These are phyloP conservation scores for Catharus ustulatus DNA, from an alignment of 2,797 vertebrate genomes.

Conservation along the genomic window DNA sequence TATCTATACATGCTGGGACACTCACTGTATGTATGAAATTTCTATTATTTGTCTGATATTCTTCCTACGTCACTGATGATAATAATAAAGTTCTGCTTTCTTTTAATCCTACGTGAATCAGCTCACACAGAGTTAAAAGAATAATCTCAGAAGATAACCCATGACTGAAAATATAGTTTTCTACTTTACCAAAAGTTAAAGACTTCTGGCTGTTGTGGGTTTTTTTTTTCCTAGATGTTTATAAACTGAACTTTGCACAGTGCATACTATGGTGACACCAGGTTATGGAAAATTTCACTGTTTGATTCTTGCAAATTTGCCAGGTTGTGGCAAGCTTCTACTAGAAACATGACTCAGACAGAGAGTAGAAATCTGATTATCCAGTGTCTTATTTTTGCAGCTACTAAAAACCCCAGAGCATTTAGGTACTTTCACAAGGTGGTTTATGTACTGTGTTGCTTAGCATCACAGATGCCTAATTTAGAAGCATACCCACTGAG, in stretches of 20 bases:
- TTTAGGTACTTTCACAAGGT: not conserved
- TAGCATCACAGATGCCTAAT: not conserved
- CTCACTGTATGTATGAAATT: not conserved
- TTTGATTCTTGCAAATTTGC: not conserved
- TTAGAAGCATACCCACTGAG: not conserved
- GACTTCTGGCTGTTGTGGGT: not conserved
- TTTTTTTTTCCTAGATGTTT: not conserved
- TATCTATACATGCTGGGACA: not conserved
- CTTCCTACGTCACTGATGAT: not conserved
- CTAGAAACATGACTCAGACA: not conserved
- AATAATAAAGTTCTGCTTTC: not conserved
- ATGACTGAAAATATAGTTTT: not conserved
- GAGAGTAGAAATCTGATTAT: not conserved
- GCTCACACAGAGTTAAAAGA: not conserved
- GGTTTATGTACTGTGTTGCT: not conserved
- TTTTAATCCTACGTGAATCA: not conserved
- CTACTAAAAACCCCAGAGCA: not conserved
- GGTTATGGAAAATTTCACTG: not conserved
- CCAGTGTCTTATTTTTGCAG: not conserved
- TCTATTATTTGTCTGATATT: not conserved
- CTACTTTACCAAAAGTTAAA: not conserved
- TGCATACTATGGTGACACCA: not conserved
- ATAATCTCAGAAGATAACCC: not conserved
- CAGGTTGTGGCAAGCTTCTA: not conserved
- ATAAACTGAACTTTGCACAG: not conserved